These are phyloP conservation scores for Eupithecia abbreviata DNA, from an alignment of 2,888 invertebrate species.

Conservation along the genomic window DNA sequence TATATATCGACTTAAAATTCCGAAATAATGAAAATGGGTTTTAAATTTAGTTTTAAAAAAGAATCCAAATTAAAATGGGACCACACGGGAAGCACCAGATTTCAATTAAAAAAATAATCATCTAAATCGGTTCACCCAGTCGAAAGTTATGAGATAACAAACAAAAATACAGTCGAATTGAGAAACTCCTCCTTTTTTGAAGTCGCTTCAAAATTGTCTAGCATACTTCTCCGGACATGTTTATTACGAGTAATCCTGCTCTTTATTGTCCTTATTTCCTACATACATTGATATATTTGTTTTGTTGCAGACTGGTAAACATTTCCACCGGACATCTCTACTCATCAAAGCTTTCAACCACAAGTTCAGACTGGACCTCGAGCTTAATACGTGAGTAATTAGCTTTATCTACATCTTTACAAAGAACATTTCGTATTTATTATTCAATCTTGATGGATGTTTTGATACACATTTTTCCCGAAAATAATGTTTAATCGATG, in stretches of 20 bases:
- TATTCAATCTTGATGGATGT: constrained; percentile 1
- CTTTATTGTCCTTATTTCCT: not conserved
- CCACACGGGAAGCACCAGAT: no score
- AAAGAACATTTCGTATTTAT: not conserved
- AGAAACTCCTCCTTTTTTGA: no score
- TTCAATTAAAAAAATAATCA: no score
- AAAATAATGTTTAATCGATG: not conserved
- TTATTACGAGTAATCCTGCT: not conserved
- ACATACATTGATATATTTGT: not conserved
- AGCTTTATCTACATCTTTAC: constrained; percentile 2
- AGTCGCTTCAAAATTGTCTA: no score
- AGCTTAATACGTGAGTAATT: constrained; percentile 96
- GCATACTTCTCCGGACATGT: not conserved
- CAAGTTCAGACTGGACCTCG: constrained; percentile 97
- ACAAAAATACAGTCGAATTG: no score
- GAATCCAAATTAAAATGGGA: no score
- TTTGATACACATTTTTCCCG: constrained; percentile 4
- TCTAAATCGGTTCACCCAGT: no score
- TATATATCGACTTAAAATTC: no score
- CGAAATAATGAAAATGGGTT: no score
- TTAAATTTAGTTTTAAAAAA: no score
- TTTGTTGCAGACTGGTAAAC: constrained; percentile 94
- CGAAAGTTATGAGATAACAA: no score
- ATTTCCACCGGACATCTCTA: constrained; percentile 96
- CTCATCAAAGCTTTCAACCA: constrained; percentile 98